These are phyloP conservation scores for Drosophila sturtevanti DNA, from an alignment of 1,140 invertebrate genomes.

Conservation along the genomic window DNA sequence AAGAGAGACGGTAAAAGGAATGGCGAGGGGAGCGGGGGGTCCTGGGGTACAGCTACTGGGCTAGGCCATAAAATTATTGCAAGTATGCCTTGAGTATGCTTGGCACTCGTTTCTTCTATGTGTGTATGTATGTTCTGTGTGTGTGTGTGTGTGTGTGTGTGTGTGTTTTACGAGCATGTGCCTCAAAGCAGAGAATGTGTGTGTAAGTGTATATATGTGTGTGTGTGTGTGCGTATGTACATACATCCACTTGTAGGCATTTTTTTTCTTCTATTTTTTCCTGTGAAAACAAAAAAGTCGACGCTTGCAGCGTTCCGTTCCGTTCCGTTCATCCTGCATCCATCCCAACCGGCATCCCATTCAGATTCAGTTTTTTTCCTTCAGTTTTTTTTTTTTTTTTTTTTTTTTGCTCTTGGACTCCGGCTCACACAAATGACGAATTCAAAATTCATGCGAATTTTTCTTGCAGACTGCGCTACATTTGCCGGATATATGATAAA, in stretches of 20 bases:
- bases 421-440: constrained; percentile 45
- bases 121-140: constrained; percentile 19
- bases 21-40: background rate
- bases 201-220: constrained; percentile 33
- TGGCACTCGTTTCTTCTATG: constrained; percentile 69
- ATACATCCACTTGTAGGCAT: constrained; percentile 75
- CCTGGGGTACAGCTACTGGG: constrained; percentile 44
- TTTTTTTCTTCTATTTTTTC: constrained; percentile 67
- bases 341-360: constrained; percentile 19
- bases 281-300: constrained; percentile 73
- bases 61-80: constrained; percentile 78
- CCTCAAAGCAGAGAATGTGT: constrained; percentile 53
- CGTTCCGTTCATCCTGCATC: constrained; percentile 32
- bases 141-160: constrained; percentile 44
- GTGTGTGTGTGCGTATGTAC: too few relatives aligned
- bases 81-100: constrained; percentile 79
- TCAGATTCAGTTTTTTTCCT: background rate
- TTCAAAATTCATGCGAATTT: constrained; percentile 42
- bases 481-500: constrained; percentile 10
- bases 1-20: too few relatives aligned
- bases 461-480: constrained; percentile 30
- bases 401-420: constrained; percentile 21
- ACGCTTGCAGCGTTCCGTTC: constrained; percentile 46
- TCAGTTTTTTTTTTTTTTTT: constrained; percentile 13
- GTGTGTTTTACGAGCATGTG: constrained; percentile 75